Evolutionary conservation across 2,888 invertebrate species (phyloP), one percentile per base, ranked within the genome.

Genomic region (Trichogramma dendrolimi): DNA sequence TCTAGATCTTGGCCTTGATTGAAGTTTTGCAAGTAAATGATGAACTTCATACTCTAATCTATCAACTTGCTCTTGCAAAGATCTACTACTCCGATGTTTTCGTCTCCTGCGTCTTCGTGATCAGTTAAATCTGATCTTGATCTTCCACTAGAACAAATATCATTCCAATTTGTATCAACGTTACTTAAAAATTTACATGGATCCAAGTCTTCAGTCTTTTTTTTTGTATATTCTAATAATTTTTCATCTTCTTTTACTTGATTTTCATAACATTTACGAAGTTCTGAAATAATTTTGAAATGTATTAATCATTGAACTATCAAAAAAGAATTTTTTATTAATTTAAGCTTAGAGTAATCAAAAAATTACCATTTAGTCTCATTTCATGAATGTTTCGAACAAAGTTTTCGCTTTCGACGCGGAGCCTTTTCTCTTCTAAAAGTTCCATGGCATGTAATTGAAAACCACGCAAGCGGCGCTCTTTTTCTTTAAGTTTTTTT

Each of bases 21-120:
- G 68, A 8, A 73, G 53, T 14, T 61, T 58, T 39, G 62, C 58
- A 41, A 77, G 65, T 62, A 77, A 68, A 53, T 66, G 62, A 62
- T 71, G 68, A 6, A 75, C 72, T 69, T 77, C 75, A 43, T 61
- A 67, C 60, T 77, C 76, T 6, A 78, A 65, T 50, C 69, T 67
- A 11, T 71, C 64, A n/a, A 78, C 72, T 61, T 75, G 69, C 43
- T 70, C 63, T 56, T 69, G 69, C 8, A 75, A 61, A 41, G 66
- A 65, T 55, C 67, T 55, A 43, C 67, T 73, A 47, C 67, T 65
- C 53, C 55, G 54, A 5, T 53, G 50, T 59, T 62, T 63, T 27
- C 42, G 62, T 56, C 58, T 67, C 43, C 51, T 59, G 38, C 39
- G 54, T 48, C 50, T 63, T 63, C 60, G 41, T 41, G 44, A 11